Base-by-base conservation (phyloP, 2,888 invertebrate genomes). In the Thecocarcelia acutangulata region DNA sequence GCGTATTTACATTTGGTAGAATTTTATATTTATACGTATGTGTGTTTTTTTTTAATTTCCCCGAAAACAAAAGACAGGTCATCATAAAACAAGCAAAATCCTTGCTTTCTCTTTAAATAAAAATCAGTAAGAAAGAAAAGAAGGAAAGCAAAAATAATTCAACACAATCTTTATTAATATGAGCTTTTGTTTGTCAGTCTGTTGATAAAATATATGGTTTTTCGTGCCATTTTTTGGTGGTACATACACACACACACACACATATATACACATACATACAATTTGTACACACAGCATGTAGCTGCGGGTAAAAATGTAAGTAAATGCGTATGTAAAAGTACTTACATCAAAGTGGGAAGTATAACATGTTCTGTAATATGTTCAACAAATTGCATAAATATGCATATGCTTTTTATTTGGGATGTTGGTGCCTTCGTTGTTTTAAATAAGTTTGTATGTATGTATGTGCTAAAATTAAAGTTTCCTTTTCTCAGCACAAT, bases 311-410 rank as follows among this genome's bases (percentile, higher is more conserved):
- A 5, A 17, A 48, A 40, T 72, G 28, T 40, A 13, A 59, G 59
- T 44, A 15, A 19, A 37, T 48, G 3, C 8, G 5, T 33, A 33
- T 33, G 9, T 33, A 33, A 33, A 33, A 8, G 1, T 33, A 1
- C 9, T 33, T 3, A 5, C 33, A 33, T 33, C 33, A 33, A 33
- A 54, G 61, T 81, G 61, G 50, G 33, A n/a, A 52, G 42, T 64
- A 40, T 69, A 46, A 54, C 42, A 70, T 56, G 64, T 46, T 44
- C 64, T 44, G 21, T 33, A 61, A 56, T 44, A 54, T 68, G 56
- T 77, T 73, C 17, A 46, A 68, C 76, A 77, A 81, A 81, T 76
- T 73, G 61, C 56, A 76, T 56, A 72, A 66, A 58, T 28, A 66
- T 58, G 28, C 42, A 74, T 56, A 56, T 21, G 50, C 8, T 52